A percentile compares a stretch with the other conserved stretches of the same genome.
Conservation (phyloP, 1,140 invertebrate species). For the Anoplophora glabripennis region DNA sequence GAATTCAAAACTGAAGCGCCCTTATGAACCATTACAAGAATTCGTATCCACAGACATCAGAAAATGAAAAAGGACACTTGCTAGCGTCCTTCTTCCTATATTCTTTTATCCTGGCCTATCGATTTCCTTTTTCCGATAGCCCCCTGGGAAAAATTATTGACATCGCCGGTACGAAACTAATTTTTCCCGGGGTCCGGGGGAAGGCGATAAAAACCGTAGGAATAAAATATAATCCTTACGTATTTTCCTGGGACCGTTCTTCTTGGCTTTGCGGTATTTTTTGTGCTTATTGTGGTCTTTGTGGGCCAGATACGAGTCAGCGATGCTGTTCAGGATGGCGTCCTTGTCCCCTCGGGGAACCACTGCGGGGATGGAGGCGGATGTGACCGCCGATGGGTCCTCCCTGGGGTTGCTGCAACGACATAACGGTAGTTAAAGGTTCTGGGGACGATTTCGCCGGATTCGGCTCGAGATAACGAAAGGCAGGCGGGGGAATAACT, state of each 20-base stretch:
- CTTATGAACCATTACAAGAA: no score
- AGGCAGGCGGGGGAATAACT: no score
- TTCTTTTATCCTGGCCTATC: no score
- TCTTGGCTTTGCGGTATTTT: slow-evolving; percentile 47
- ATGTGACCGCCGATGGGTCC: slow-evolving; percentile 34
- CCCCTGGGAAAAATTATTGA: no score
- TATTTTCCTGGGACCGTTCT: slow-evolving; percentile 44
- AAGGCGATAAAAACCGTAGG: not conserved
- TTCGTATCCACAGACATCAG: no score
- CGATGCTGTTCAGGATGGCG: slow-evolving; percentile 70
- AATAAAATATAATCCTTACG: slow-evolving; percentile 36
- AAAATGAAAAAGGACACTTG: no score
- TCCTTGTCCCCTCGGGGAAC: slow-evolving; percentile 68
- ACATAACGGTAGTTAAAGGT: not conserved
- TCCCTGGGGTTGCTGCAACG: slow-evolving; percentile 39
- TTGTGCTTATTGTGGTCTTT: slow-evolving; percentile 51
- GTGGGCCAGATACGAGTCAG: slow-evolving; percentile 59
- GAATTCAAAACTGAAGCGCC: no score
- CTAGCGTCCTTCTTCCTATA: no score
- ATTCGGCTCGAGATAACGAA: no score
- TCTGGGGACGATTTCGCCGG: no score
- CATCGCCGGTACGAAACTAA: not conserved
- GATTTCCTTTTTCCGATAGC: no score
- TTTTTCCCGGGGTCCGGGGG: not conserved
- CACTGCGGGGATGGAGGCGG: slow-evolving; percentile 49